Conservation (phyloP, 2,888 invertebrate genomes). For the Abscondita cerata region DNA sequence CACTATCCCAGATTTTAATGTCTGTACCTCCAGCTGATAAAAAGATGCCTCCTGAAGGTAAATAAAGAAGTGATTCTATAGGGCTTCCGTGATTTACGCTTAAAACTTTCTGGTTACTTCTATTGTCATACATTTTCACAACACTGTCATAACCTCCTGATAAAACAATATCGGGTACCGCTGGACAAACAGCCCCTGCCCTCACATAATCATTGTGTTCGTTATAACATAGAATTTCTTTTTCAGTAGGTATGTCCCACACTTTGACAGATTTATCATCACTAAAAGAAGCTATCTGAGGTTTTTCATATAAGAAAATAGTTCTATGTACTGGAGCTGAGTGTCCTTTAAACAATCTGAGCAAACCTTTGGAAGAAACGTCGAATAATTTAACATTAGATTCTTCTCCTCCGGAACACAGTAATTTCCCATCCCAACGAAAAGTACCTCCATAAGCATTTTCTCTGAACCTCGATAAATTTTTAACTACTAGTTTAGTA, state of each 20-base stretch:
- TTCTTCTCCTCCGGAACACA: slow-evolving; percentile 92
- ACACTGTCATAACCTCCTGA: slow-evolving; percentile 91
- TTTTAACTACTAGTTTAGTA: slow-evolving; percentile 81
- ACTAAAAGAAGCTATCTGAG: slow-evolving; percentile 84
- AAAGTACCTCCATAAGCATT: slow-evolving; percentile 87
- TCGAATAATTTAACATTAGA: slow-evolving; percentile 88
- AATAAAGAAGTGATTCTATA: slow-evolving; percentile 85
- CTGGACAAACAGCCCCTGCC: slow-evolving; percentile 81
- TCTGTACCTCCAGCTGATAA: slow-evolving; percentile 91
- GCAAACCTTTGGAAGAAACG: slow-evolving; percentile 78
- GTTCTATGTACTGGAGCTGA: slow-evolving; percentile 81
- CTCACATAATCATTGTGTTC: slow-evolving; percentile 84
- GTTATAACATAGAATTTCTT: slow-evolving; percentile 68
- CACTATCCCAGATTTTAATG: slow-evolving; percentile 92
- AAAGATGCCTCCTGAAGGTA: slow-evolving; percentile 90
- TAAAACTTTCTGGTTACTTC: slow-evolving; percentile 73
- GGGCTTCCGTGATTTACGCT: slow-evolving; percentile 87
- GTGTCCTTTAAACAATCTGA: slow-evolving; percentile 88
- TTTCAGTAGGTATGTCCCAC: slow-evolving; percentile 93
- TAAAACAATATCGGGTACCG: slow-evolving; percentile 76
- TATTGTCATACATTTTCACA: slow-evolving; percentile 86
- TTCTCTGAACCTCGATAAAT: slow-evolving; percentile 82
- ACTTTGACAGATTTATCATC: slow-evolving; percentile 87
- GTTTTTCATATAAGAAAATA: slow-evolving; percentile 79
- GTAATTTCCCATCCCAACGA: slow-evolving; percentile 79